Conservation (phyloP, 2,113 vertebrate genomes). For the Scatophagus argus region DNA sequence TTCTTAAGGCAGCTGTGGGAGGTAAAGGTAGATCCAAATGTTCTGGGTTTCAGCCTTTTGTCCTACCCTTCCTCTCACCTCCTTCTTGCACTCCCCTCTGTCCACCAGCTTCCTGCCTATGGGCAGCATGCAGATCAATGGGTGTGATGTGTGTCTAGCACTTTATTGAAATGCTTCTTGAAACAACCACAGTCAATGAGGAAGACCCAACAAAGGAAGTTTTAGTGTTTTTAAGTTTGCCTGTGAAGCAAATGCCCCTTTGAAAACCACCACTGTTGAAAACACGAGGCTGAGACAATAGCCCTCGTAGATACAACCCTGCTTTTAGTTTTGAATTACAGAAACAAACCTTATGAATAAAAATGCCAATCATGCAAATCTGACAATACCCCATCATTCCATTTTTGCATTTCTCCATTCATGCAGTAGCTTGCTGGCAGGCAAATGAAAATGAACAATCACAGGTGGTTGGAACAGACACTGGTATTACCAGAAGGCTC, state of each 20-base stretch:
- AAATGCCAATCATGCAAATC: slow-evolving; percentile 47
- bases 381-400: slow-evolving; percentile 35
- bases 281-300: background rate
- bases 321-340: slow-evolving; percentile 32
- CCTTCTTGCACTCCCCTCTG: slow-evolving; percentile 14
- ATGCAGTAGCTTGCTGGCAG: slow-evolving; percentile 45
- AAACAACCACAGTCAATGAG: slow-evolving; percentile 11
- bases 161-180: background rate
- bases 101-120: slow-evolving; percentile 10
- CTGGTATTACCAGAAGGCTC: slow-evolving; percentile 35
- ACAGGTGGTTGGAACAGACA: slow-evolving; percentile 51
- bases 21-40: slow-evolving; percentile 28
- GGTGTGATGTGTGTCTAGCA: slow-evolving; percentile 10
- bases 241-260: slow-evolving; percentile 27
- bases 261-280: slow-evolving; percentile 26
- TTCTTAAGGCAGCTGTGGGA: slow-evolving; percentile 25
- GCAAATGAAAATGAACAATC: slow-evolving; percentile 54
- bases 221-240: slow-evolving; percentile 48
- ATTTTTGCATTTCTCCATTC: slow-evolving; percentile 30
- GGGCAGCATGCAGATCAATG: slow-evolving; percentile 3
- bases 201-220: background rate
- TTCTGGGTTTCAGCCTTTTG: slow-evolving; percentile 19
- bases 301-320: slow-evolving; percentile 6
- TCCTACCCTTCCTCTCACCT: slow-evolving; percentile 21
- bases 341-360: slow-evolving; percentile 38